phyloP scores from a whole-genome alignment of 2,888 invertebrate species.

The Eilema depressum region DNA sequence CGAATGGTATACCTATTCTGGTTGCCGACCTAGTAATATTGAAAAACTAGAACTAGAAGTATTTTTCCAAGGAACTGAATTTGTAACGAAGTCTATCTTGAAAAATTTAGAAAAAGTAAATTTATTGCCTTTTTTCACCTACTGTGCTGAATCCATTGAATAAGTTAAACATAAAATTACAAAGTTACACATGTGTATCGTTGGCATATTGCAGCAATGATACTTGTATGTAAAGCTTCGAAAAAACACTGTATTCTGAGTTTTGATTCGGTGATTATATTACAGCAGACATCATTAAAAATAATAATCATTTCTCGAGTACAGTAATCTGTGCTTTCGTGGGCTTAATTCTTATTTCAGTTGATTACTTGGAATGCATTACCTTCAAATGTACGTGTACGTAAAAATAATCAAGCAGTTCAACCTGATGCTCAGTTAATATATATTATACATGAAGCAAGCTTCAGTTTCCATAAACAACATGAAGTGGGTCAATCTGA shows the following conservation, averaged over 20 bases:
- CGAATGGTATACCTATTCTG: too few species aligned
- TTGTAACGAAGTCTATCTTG: too few species aligned
- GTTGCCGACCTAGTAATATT: too few species aligned
- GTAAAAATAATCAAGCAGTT: constrained; percentile 49
- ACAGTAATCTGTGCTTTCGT: constrained; percentile 40
- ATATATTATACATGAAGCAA: constrained; percentile 64
- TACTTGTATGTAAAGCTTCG: neutral
- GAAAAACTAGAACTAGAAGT: too few species aligned
- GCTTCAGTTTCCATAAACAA: constrained; percentile 80
- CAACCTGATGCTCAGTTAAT: constrained; percentile 51
- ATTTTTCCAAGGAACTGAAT: too few species aligned
- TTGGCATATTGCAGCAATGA: neutral
- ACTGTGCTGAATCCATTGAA: neutral
- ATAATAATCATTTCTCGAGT: constrained; percentile 40
- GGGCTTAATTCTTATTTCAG: constrained; percentile 39
- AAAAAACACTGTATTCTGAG: constrained; percentile 2
- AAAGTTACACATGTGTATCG: neutral
- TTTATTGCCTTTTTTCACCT: neutral
- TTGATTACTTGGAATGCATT: constrained; percentile 42
- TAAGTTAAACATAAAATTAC: neutral
- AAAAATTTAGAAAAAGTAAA: neutral
- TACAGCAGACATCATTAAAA: constrained; percentile 35
- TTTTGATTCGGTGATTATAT: constrained; percentile 31
- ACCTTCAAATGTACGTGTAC: constrained; percentile 19
- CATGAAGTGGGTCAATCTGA: constrained; percentile 82